Conservation (phyloP, 2,113 vertebrate species). For the Strix uralensis region DNA sequence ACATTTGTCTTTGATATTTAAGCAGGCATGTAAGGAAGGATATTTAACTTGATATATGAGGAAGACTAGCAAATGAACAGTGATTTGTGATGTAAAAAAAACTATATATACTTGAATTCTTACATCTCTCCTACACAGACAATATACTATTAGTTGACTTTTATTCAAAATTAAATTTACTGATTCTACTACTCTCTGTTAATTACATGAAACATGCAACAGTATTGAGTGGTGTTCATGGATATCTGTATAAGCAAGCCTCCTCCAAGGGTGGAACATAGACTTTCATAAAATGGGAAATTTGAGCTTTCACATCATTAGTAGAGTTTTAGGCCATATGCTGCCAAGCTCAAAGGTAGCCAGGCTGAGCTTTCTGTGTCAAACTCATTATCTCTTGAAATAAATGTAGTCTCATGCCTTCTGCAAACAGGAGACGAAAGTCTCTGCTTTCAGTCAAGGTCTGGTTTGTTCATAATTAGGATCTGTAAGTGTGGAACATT, state of each 20-base stretch:
- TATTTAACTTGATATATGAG: neutral
- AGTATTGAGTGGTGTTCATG: neutral
- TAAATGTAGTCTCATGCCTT: slow-evolving; percentile 16
- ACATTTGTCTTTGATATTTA: neutral
- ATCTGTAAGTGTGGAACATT: neutral
- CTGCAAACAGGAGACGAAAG: slow-evolving; percentile 41
- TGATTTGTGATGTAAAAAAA: neutral
- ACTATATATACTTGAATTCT: neutral
- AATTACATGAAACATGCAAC: slow-evolving; percentile 3
- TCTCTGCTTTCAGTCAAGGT: neutral
- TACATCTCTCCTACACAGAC: neutral
- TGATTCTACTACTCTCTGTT: neutral
- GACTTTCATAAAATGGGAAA: neutral
- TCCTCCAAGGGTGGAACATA: neutral
- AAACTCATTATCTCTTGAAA: slow-evolving; percentile 63
- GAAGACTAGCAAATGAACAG: neutral
- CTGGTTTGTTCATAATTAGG: slow-evolving; percentile 31
- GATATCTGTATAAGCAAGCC: neutral
- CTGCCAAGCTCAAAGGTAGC: neutral
- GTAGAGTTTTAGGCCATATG: slow-evolving; percentile 43
- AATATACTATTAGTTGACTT: neutral
- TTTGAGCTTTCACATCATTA: slow-evolving; percentile 43
- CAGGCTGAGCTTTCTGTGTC: slow-evolving; percentile 15
- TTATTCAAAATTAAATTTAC: neutral
- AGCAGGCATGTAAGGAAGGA: neutral